Conservation (phyloP, 2,797 vertebrate genomes). For the Iguana delicatissima region DNA sequence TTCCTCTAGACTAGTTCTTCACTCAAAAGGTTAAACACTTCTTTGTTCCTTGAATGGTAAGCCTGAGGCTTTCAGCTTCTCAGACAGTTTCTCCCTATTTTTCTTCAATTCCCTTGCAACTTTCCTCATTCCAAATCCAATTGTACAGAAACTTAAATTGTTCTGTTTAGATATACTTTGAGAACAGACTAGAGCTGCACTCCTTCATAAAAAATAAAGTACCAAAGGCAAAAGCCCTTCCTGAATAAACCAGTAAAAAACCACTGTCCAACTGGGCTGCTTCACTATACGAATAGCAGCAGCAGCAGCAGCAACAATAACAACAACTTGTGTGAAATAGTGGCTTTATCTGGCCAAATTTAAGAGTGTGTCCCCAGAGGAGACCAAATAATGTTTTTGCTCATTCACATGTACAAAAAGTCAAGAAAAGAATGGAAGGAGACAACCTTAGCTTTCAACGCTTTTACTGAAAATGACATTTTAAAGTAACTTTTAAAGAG, state of each 20-base stretch:
- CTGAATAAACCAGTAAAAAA: background rate
- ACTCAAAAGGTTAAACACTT: background rate
- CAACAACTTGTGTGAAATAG: background rate
- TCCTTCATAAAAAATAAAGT: background rate
- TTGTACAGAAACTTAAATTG: background rate
- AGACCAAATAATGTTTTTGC: background rate
- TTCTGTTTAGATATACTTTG: background rate
- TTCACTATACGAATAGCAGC: background rate
- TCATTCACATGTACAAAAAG: constrained; percentile 7
- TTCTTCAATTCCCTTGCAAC: background rate
- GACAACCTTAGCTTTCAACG: background rate
- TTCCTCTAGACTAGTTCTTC: background rate
- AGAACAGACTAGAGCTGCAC: background rate
- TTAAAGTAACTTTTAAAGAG: constrained; percentile 29
- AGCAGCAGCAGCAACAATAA: no score
- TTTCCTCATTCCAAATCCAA: background rate
- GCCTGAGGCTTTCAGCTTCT: background rate
- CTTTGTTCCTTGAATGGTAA: background rate
- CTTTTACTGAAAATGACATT: constrained; percentile 5
- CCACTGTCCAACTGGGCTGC: background rate
- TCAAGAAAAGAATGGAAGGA: background rate
- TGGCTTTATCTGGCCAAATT: background rate
- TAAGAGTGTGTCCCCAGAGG: background rate
- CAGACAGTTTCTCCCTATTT: background rate
- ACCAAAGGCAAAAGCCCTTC: background rate